Conservation (phyloP, 2,888 invertebrate species). For the Colletes collaris region DNA sequence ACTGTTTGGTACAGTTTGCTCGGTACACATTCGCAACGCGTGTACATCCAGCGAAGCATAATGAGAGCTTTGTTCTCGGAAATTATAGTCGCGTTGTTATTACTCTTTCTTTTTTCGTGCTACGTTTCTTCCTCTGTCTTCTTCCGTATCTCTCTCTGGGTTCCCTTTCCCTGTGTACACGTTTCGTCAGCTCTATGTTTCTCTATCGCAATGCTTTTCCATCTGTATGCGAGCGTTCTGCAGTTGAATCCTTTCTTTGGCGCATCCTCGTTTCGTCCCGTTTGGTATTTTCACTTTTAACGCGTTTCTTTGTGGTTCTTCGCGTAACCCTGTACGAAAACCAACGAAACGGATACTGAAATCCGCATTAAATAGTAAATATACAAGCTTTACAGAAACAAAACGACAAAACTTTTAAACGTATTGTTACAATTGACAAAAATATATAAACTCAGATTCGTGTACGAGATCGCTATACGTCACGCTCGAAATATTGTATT, state of each 20-base stretch:
- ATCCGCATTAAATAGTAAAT: neutral
- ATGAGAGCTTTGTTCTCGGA: conserved; percentile 82
- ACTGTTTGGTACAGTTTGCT: conserved; percentile 58
- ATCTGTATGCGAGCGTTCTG: conserved; percentile 35
- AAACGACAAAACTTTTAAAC: no score
- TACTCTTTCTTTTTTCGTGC: conserved; percentile 51
- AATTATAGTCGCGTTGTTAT: conserved; percentile 81
- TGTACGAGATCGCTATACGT: no score
- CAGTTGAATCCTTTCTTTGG: conserved; percentile 32
- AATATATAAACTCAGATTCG: no score
- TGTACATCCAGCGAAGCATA: conserved; percentile 75
- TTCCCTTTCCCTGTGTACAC: conserved; percentile 14
- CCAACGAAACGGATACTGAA: neutral
- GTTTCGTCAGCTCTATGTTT: conserved; percentile 11
- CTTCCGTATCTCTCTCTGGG: neutral
- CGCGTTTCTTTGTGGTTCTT: neutral
- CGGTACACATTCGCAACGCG: conserved; percentile 66
- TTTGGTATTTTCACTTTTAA: neutral
- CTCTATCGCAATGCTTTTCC: conserved; percentile 41
- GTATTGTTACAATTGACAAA: no score
- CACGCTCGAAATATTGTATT: no score
- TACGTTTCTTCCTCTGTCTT: conserved; percentile 22
- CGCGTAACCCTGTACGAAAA: neutral
- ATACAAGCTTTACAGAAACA: no score
- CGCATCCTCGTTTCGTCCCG: conserved; percentile 17